phyloP scores from a whole-genome alignment of 2,113 vertebrate genomes.

The Mesembrinibis cayennensis region DNA sequence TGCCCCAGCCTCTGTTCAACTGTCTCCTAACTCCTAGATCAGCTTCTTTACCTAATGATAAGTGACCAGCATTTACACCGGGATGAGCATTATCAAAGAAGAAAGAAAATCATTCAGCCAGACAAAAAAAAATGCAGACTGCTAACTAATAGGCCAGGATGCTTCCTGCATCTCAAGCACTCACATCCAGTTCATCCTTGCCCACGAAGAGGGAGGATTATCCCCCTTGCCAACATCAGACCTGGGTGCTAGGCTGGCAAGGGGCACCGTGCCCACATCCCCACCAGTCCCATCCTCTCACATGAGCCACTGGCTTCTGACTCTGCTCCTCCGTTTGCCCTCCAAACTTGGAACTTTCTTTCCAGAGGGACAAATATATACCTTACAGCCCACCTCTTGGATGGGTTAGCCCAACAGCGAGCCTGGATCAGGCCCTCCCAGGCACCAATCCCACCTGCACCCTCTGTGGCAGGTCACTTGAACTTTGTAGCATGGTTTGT shows the following conservation, averaged over 20 bases:
- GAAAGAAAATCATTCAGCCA: neutral
- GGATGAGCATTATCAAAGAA: neutral
- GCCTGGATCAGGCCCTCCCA: neutral
- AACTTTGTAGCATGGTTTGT: accelerated
- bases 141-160: neutral
- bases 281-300: neutral
- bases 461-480: neutral
- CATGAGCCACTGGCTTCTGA: neutral
- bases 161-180: neutral
- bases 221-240: neutral
- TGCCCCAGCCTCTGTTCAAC: neutral
- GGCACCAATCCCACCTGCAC: neutral
- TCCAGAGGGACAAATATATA: neutral
- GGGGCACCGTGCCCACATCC: neutral
- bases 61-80: neutral
- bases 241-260: accelerated
- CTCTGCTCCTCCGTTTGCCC: neutral
- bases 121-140: neutral
- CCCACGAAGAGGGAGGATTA: neutral
- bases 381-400: neutral
- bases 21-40: neutral
- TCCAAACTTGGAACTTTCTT: neutral
- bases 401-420: neutral
- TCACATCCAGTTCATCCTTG: neutral
- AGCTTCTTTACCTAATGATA: neutral